Percentiles rank a stretch among this genome's conserved stretches.
These are phyloP conservation scores for Natator depressus DNA, from an alignment of 2,113 vertebrate species.

Conservation along the genomic window DNA sequence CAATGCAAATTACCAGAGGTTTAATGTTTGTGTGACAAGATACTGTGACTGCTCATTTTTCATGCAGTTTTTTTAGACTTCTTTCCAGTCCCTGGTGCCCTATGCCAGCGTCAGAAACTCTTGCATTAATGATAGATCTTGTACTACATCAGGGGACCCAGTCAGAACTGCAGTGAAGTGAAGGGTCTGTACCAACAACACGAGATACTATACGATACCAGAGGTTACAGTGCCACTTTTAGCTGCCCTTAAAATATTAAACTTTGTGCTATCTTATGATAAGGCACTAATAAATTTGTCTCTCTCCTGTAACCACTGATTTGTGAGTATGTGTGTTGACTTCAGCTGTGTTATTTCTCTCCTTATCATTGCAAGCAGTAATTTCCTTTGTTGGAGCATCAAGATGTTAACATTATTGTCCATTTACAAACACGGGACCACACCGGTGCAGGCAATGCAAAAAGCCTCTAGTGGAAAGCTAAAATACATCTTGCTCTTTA, in stretches of 20 bases:
- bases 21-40: background rate
- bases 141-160: background rate
- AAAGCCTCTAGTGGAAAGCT: background rate
- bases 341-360: background rate
- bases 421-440: background rate
- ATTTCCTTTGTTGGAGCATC: background rate
- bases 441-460: background rate
- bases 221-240: background rate
- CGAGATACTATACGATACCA: background rate
- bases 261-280: background rate
- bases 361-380: background rate
- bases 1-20: background rate
- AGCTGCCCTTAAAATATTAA: background rate
- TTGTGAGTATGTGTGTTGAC: background rate
- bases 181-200: background rate
- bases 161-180: background rate
- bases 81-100: background rate
- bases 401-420: background rate
- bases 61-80: background rate
- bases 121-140: background rate
- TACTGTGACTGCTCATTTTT: background rate
- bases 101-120: background rate
- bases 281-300: background rate
- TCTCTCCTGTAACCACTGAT: background rate
- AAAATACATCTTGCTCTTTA: background rate